Evolutionary conservation across 2,797 vertebrate genomes (phyloP).

Genomic region (Labeo calbasu): DNA sequence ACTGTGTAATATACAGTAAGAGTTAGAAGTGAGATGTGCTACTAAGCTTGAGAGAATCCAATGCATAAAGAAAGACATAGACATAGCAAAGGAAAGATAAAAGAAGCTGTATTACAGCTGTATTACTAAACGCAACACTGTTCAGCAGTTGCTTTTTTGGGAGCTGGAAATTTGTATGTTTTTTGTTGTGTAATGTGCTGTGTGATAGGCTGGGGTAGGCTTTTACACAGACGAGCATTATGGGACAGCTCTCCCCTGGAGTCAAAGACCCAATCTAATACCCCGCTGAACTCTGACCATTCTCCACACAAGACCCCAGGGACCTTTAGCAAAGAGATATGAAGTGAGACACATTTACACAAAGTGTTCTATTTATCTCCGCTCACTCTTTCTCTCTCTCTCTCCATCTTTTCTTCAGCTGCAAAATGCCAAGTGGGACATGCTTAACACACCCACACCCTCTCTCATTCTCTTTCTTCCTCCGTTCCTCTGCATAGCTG

Average conservation of each 20-base stretch:
- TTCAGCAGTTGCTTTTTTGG: conserved; percentile 2
- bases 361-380: conserved; percentile 37
- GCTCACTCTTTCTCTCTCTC: neutral
- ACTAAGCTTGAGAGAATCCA: neutral
- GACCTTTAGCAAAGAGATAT: conserved; percentile 44
- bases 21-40: neutral
- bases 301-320: conserved; percentile 30
- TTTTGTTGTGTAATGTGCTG: conserved; percentile 32
- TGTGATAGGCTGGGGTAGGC: conserved; percentile 15
- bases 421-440: conserved; percentile 48
- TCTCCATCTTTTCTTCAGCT: conserved; percentile 10
- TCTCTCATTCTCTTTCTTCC: conserved; percentile 32
- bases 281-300: conserved; percentile 44
- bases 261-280: conserved; percentile 51
- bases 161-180: neutral
- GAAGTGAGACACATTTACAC: conserved; percentile 46
- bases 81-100: neutral
- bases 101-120: neutral
- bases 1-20: neutral
- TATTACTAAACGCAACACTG: neutral
- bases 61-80: no score
- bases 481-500: conserved; percentile 23
- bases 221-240: conserved; percentile 26
- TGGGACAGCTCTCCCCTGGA: conserved; percentile 37
- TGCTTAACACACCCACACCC: conserved; percentile 35